Conservation (phyloP, 2,113 vertebrate genomes). For the Microcebus tavaratra region DNA sequence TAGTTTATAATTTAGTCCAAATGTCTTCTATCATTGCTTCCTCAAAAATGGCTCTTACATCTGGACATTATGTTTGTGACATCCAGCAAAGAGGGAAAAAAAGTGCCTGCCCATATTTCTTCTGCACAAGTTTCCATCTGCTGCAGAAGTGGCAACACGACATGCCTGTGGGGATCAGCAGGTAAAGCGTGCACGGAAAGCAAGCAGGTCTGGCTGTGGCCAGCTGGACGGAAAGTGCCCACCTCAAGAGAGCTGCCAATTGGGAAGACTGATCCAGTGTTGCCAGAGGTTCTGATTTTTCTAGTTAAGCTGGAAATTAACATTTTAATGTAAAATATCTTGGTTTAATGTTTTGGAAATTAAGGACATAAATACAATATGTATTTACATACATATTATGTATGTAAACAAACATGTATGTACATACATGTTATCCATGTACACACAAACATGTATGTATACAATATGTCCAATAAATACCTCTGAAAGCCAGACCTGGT, state of each 20-base stretch:
- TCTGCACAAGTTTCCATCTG: neutral
- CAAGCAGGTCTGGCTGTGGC: neutral
- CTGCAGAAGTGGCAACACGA: neutral
- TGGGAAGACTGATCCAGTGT: neutral
- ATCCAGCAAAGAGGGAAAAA: constrained; percentile 27
- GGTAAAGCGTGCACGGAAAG: neutral
- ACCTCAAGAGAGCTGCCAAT: neutral
- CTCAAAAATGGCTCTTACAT: neutral
- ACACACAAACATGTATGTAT: no score
- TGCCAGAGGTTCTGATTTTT: neutral
- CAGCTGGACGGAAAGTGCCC: neutral
- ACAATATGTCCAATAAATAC: neutral
- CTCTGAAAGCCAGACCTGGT: neutral
- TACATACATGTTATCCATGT: no score
- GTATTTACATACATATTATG: no score
- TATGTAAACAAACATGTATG: no score
- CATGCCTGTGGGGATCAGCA: neutral
- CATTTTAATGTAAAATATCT: neutral
- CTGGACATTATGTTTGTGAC: constrained; percentile 25
- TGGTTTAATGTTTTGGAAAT: neutral
- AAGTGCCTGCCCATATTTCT: neutral
- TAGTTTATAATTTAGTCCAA: constrained; percentile 60
- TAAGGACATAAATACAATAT: neutral
- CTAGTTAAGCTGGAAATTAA: neutral
- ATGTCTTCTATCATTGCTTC: neutral